A percentile compares a stretch with the other conserved stretches of the same genome.
These are phyloP conservation scores for Morphnarchus princeps DNA, from an alignment of 2,113 vertebrate genomes.

Conservation along the genomic window DNA sequence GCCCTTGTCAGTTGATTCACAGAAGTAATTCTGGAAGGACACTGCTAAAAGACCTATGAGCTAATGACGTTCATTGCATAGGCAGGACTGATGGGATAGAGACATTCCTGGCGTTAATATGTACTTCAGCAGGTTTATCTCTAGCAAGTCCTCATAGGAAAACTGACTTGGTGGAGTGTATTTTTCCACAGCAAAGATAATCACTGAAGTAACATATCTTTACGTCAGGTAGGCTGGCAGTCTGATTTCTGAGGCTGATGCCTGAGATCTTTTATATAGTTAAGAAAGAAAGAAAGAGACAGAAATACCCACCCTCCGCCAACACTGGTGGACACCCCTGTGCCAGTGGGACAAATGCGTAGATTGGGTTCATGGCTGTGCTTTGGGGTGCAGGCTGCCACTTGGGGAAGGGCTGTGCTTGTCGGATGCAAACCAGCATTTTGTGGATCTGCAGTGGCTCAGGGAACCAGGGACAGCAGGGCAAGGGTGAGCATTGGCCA, in stretches of 20 bases:
- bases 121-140: neutral
- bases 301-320: neutral
- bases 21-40: neutral
- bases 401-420: neutral
- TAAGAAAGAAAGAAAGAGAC: neutral
- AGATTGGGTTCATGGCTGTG: neutral
- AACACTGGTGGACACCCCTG: neutral
- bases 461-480: neutral
- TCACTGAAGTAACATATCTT: neutral
- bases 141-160: neutral
- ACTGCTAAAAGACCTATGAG: neutral
- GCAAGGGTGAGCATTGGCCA: neutral
- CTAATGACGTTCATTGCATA: neutral
- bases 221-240: neutral
- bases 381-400: neutral
- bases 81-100: neutral
- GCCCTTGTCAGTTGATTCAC: neutral
- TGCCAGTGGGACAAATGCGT: neutral
- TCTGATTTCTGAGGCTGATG: neutral
- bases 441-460: accelerated
- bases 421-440: neutral
- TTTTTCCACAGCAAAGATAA: neutral
- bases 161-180: neutral
- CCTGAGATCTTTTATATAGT: neutral
- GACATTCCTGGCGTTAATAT: neutral